Evolutionary conservation across 2,113 vertebrate genomes (phyloP), one percentile per base, ranked within the genome.

Genomic region (Brevimyrus niger): DNA sequence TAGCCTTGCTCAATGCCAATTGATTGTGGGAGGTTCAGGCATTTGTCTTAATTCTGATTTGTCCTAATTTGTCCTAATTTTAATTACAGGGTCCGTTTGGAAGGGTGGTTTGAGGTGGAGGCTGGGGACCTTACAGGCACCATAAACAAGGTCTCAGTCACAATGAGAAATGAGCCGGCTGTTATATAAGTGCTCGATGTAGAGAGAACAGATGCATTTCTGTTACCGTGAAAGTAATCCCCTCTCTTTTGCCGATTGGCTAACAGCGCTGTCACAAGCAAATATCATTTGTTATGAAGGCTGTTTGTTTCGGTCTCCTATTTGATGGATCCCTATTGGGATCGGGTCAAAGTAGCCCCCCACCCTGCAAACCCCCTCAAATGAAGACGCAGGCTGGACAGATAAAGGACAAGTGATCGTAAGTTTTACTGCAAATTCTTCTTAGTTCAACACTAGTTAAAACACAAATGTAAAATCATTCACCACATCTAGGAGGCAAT

Each of bases 11-110:
- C 95, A 90, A 96, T 96, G 94, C 91, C 94, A 94, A 95, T 96
- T 94, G 94, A 96, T 96, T 91, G 93, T 91, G 92, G 93, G 93
- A 95, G 94, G 95, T 92, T 93, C 91, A 93, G 93, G 93, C 95
- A 96, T 96, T 96, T 92, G 93, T 96, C 96, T 96, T 96, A 95
- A 96, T 96, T 96, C 94, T 91, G 93, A 94, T 69, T 69, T 69
- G n/a, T 69, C 61, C 61, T 69, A 31, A 69, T 69, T 69, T 69
- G n/a, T 69, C 61, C n/a, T 69, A 69, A 69, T 69, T 69, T 95
- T 96, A 96, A 96, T 96, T 96, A 95, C 93, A 94, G 94, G 91
- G 88, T 90, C 4, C 89, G 91, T 93, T 95, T 93, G 94, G 92
- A 92, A 93, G 92, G 92, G 93, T 90, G 89, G 89, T 91, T 92